phyloP scores from a whole-genome alignment of 2,888 invertebrate genomes.

The Blastobasis adustella region DNA sequence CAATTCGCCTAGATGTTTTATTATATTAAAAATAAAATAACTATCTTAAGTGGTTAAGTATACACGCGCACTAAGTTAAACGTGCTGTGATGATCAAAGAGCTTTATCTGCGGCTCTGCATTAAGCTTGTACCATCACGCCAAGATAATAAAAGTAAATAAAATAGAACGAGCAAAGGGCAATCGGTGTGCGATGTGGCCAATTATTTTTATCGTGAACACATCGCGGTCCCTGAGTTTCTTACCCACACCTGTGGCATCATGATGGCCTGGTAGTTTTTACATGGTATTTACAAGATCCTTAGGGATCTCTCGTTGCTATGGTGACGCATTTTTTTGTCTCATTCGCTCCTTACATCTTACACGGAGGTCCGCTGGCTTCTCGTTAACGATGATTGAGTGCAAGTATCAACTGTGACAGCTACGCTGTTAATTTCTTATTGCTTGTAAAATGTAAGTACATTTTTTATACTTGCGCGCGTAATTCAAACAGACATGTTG shows the following conservation, averaged over 20 bases:
- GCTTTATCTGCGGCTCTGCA: constrained; percentile 9
- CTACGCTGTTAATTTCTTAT: too few species aligned
- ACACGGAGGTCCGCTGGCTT: constrained; percentile 62
- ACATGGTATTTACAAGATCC: constrained; percentile 63
- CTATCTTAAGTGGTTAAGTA: constrained; percentile 1
- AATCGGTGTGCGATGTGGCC: constrained; percentile 18
- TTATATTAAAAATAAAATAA: not conserved
- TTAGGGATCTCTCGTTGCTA: constrained; percentile 27
- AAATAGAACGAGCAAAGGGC: constrained; percentile 33
- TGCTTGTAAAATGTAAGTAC: too few species aligned
- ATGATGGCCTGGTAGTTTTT: constrained; percentile 54
- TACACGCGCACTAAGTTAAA: constrained; percentile 14
- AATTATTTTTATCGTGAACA: constrained; percentile 38
- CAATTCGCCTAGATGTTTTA: too few species aligned
- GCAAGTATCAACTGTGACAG: too few species aligned
- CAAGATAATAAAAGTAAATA: constrained; percentile 34
- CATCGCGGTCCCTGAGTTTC: constrained; percentile 2
- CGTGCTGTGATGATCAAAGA: constrained; percentile 26
- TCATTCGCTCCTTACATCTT: constrained; percentile 28
- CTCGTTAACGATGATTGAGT: too few species aligned
- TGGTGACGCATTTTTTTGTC: not conserved
- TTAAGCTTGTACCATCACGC: constrained; percentile 9
- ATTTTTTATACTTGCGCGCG: too few species aligned
- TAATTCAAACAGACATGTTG: too few species aligned
- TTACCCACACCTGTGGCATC: not conserved